phyloP scores from a whole-genome alignment of 2,888 invertebrate genomes.

The Julus scandinavius region DNA sequence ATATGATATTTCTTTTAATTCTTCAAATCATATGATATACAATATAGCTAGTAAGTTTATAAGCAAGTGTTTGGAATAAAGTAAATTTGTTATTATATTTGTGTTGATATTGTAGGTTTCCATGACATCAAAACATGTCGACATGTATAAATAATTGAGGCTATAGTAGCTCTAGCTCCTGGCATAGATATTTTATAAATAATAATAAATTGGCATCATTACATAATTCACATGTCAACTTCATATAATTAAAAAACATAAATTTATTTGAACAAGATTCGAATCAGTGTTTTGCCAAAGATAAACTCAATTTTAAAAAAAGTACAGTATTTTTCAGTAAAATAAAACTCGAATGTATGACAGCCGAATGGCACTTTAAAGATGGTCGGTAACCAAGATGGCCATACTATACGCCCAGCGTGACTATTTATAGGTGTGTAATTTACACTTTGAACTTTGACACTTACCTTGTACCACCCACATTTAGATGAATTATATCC shows the following conservation, averaged over 20 bases:
- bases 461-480: constrained; percentile 89
- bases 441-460: not conserved
- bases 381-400: not conserved
- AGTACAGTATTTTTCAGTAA: no score
- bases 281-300: not conserved
- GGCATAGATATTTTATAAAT: no score
- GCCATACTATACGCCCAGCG: no score
- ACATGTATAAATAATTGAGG: not conserved
- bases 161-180: no score
- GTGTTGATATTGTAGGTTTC: not conserved
- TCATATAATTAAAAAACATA: not conserved
- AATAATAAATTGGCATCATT: not conserved
- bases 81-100: not conserved
- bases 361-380: not conserved
- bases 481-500: constrained; percentile 92
- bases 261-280: not conserved
- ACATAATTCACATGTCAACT: not conserved
- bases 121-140: not conserved
- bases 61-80: not conserved
- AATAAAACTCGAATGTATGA: not conserved
- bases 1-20: no score
- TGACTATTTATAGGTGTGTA: not conserved
- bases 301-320: no score
- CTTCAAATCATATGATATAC: no score
- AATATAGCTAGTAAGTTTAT: no score